Evolutionary conservation across 2,113 vertebrate genomes (phyloP).

Genomic region (Malurus elegans): DNA sequence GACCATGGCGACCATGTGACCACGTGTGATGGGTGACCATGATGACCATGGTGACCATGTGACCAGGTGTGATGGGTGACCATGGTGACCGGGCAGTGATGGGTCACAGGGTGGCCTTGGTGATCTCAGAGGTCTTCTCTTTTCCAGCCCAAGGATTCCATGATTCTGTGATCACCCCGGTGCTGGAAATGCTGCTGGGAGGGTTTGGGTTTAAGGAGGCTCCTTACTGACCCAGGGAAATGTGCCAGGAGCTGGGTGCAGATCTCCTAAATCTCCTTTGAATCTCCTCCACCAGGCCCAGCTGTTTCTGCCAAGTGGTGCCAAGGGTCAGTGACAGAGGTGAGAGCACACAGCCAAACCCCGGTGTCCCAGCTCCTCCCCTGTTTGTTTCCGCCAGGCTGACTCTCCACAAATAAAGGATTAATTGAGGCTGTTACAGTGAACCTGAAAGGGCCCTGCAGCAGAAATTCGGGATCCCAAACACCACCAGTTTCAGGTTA

Average conservation of each 20-base stretch:
- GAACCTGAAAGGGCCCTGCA: background rate
- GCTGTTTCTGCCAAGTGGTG: background rate
- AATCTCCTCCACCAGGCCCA: background rate
- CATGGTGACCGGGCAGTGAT: background rate
- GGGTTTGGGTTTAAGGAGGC: background rate
- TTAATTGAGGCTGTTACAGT: background rate
- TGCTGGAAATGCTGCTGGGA: background rate
- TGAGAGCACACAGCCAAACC: background rate
- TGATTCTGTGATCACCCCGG: background rate
- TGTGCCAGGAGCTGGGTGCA: background rate
- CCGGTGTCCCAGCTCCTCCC: background rate
- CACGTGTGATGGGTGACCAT: too few relatives aligned
- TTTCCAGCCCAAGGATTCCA: fast-evolving
- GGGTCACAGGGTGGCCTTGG: background rate
- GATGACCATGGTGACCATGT: too few relatives aligned
- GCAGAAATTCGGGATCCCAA: background rate
- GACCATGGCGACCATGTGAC: too few relatives aligned
- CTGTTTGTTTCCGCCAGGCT: background rate
- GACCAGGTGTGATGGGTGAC: too few relatives aligned
- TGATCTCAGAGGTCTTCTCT: background rate
- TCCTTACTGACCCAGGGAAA: background rate
- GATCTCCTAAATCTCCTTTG: background rate
- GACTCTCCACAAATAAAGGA: background rate
- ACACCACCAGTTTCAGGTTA: background rate
- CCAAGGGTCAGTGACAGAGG: background rate